Conservation (phyloP, 2,113 vertebrate genomes). For the Pluvialis apricaria region DNA sequence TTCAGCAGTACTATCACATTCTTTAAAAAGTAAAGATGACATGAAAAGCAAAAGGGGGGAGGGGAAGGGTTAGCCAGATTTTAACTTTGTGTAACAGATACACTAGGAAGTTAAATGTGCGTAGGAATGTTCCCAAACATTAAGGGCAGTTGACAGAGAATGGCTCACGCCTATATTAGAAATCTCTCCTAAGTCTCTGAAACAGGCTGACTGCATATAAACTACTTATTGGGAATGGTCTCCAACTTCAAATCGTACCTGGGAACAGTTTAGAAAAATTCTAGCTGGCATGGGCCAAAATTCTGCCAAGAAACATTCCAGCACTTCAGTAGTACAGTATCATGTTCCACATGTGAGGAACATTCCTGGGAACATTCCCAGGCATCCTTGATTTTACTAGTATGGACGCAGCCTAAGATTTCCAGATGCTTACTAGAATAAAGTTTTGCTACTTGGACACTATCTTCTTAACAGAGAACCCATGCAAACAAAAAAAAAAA, state of each 20-base stretch:
- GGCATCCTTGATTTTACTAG: slow-evolving; percentile 46
- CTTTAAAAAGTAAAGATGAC: neutral
- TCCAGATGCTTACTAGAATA: slow-evolving; percentile 37
- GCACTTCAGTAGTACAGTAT: slow-evolving; percentile 29
- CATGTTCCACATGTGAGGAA: slow-evolving; percentile 21
- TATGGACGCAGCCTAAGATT: slow-evolving; percentile 10
- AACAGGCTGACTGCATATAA: neutral
- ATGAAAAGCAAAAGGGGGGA: neutral
- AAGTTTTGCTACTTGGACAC: neutral
- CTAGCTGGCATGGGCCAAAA: neutral
- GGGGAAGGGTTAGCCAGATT: neutral
- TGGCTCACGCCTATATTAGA: accelerated
- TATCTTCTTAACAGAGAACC: neutral
- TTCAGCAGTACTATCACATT: neutral
- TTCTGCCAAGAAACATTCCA: slow-evolving; percentile 46
- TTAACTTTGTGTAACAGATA: neutral
- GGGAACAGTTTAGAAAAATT: slow-evolving; percentile 8
- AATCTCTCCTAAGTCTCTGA: neutral
- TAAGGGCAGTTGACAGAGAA: neutral
- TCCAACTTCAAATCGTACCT: slow-evolving; percentile 19
- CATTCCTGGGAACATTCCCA: slow-evolving; percentile 58
- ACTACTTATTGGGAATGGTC: neutral
- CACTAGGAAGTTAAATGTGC: neutral
- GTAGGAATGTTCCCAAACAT: neutral
- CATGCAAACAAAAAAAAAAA: neutral